Evolutionary conservation across 1,140 invertebrate genomes (phyloP).

Genomic region (Sycophaga agraensis): DNA sequence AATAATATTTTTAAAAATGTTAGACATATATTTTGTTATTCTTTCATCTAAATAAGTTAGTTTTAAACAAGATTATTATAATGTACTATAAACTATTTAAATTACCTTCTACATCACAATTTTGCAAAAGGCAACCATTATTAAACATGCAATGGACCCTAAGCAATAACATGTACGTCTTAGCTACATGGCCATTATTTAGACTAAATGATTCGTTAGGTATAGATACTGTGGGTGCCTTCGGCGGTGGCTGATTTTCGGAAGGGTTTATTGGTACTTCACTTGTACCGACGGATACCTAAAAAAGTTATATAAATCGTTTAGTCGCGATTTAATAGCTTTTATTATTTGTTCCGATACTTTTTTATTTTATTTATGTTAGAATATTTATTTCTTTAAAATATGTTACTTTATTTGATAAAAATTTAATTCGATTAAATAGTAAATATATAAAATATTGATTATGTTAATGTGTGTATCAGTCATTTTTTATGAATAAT

Average conservation of each 20-base stretch:
- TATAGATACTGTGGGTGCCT: constrained; percentile 78
- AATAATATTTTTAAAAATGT: no score
- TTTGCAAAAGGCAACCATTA: constrained; percentile 52
- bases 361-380: no score
- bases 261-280: constrained; percentile 81
- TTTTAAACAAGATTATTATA: no score
- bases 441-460: no score
- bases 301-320: constrained; percentile 9
- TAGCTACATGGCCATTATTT: constrained; percentile 79
- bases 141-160: constrained; percentile 67
- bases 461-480: no score
- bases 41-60: no score
- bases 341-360: no score
- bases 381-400: no score
- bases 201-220: constrained; percentile 82
- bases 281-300: constrained; percentile 70
- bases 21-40: no score
- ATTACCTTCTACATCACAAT: constrained; percentile 56
- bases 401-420: no score
- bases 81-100: background rate
- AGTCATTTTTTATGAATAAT: background rate
- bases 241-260: constrained; percentile 67
- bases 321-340: no score
- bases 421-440: no score
- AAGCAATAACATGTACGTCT: constrained; percentile 84